These are phyloP conservation scores for Heliconius ethilla DNA, from an alignment of 2,888 invertebrate genomes.

Conservation along the genomic window DNA sequence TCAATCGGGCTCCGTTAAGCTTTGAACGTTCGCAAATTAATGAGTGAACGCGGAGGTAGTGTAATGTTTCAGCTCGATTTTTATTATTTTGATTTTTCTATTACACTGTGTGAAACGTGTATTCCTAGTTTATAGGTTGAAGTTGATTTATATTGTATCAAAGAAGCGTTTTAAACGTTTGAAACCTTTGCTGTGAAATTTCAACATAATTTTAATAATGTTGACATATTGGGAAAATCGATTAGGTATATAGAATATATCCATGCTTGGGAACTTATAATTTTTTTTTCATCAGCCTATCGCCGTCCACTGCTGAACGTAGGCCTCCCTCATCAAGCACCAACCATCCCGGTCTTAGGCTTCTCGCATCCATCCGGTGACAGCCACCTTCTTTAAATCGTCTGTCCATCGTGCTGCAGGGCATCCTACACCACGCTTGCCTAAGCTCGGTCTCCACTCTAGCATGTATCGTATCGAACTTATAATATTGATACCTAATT, in stretches of 20 bases:
- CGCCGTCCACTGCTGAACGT: too few species aligned
- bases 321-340: too few species aligned
- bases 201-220: not conserved
- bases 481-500: not conserved
- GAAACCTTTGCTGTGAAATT: not conserved
- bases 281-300: too few species aligned
- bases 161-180: conserved; percentile 1
- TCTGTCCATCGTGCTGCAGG: too few species aligned
- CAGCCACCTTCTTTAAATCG: too few species aligned
- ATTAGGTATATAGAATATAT: not conserved
- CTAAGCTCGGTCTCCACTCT: too few species aligned
- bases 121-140: not conserved
- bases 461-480: not conserved
- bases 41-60: conserved; percentile 62
- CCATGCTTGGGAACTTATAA: not conserved
- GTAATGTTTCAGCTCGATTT: conserved; percentile 62
- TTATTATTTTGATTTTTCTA: conserved; percentile 47
- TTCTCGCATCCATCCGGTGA: too few species aligned
- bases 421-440: too few species aligned
- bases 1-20: conserved; percentile 71
- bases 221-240: not conserved
- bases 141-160: not conserved
- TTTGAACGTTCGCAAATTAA: conserved; percentile 76
- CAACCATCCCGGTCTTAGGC: too few species aligned
- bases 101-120: conserved; percentile 30